These are phyloP conservation scores for Ctenopoma kingsleyae DNA, from an alignment of 2,797 vertebrate species.

Conservation along the genomic window DNA sequence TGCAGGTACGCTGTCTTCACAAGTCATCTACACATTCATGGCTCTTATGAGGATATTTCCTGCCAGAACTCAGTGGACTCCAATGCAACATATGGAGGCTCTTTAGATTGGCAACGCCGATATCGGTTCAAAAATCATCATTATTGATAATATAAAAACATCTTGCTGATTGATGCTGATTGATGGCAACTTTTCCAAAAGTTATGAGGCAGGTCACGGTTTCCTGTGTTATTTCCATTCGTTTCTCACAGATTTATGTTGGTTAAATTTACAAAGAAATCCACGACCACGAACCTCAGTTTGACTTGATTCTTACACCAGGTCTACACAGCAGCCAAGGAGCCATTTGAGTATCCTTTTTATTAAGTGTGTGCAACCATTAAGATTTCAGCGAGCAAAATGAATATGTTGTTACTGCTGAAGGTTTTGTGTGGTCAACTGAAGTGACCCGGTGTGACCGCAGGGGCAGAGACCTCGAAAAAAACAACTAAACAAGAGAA, in stretches of 20 bases:
- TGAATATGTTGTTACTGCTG: slow-evolving; percentile 37
- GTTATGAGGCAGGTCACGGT: slow-evolving; percentile 44
- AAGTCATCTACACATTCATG: slow-evolving; percentile 54
- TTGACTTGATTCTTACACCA: slow-evolving; percentile 31
- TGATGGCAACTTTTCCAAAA: slow-evolving; percentile 45
- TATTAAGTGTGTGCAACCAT: slow-evolving; percentile 38
- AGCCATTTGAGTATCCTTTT: slow-evolving; percentile 35
- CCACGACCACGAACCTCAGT: slow-evolving; percentile 32
- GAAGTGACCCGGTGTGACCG: slow-evolving; percentile 56
- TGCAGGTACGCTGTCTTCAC: slow-evolving; percentile 58
- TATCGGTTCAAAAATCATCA: slow-evolving; percentile 42
- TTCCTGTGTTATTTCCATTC: slow-evolving; percentile 27
- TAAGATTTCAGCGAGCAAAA: slow-evolving; percentile 43
- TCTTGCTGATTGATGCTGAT: slow-evolving; percentile 57
- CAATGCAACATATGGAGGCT: slow-evolving; percentile 49
- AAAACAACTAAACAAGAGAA: slow-evolving; percentile 75
- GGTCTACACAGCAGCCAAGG: slow-evolving; percentile 30
- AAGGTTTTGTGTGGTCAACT: slow-evolving; percentile 48
- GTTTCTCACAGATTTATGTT: slow-evolving; percentile 4
- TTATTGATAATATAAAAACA: slow-evolving; percentile 48
- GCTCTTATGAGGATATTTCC: slow-evolving; percentile 60
- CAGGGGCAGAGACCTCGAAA: slow-evolving; percentile 60
- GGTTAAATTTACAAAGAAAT: slow-evolving; percentile 27
- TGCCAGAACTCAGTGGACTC: slow-evolving; percentile 42
- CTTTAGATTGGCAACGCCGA: slow-evolving; percentile 40